A percentile compares a stretch with the other conserved stretches of the same genome.
Evolutionary conservation across 2,113 vertebrate species (phyloP).

Genomic region (Pterophyllum scalare): DNA sequence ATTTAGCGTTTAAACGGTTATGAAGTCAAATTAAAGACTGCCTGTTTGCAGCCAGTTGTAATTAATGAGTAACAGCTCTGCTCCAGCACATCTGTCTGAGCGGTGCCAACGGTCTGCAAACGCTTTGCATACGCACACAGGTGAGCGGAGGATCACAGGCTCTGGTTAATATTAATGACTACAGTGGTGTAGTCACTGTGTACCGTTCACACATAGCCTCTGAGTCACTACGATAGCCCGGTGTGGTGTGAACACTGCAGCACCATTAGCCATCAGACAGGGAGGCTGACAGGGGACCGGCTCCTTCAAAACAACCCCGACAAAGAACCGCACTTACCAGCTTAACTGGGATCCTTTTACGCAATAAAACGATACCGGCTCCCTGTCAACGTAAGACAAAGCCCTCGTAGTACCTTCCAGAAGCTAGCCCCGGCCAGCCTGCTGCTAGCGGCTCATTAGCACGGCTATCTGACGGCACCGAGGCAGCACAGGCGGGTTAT

Average conservation of each 20-base stretch:
- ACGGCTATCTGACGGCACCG: conserved; percentile 49
- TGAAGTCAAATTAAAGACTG: not conserved
- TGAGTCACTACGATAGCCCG: not conserved
- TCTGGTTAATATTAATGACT: not conserved
- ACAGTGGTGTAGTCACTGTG: not conserved
- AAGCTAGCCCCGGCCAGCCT: conserved; percentile 18
- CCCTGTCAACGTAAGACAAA: not conserved
- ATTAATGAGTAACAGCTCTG: not conserved
- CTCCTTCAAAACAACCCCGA: not conserved
- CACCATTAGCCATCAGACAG: conserved; percentile 1
- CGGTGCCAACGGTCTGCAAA: not conserved
- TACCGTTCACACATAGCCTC: conserved; percentile 5
- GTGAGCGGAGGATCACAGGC: not conserved
- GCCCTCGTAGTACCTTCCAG: not conserved
- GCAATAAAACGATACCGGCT: not conserved
- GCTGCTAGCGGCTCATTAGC: conserved; percentile 54
- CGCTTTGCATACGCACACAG: not conserved
- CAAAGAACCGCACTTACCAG: not conserved
- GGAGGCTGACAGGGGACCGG: not conserved
- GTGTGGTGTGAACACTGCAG: conserved; percentile 30
- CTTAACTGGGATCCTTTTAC: not conserved
- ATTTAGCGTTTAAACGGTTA: not conserved
- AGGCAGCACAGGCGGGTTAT: conserved; percentile 17
- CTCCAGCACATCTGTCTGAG: too few species aligned
- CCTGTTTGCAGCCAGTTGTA: not conserved